Base-by-base conservation (phyloP, 92 coral and sea anemone genomes). In the Epizoanthus ramosus region DNA sequence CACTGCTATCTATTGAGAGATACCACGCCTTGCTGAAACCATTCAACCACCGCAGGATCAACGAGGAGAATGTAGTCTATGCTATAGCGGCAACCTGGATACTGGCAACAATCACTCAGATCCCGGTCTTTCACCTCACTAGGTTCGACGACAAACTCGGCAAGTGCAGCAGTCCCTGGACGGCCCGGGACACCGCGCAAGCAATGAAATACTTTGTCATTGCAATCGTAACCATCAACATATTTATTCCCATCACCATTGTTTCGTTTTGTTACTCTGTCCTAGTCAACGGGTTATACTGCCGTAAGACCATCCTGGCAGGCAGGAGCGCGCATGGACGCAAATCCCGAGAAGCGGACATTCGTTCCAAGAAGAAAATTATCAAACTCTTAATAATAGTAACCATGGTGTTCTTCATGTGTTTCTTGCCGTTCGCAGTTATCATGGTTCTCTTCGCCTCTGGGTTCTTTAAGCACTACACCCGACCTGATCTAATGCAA, bases 21-120 rank as follows among this genome's bases (percentile, higher is more conserved):
- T 91, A 90, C 86, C 84, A 90, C 56, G 97, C 92, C 18, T 71
- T 93, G 47, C 56, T 93, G 14, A 88, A 86, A 71, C 94, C 94
- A 16, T 52, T 93, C 28, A 52, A 58, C n/a, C 70, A 72, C 8
- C 73, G 87, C 37, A 83, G 94, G 13, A 84, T 93, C 18, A 92
- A 88, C 14, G 50, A 63, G 18, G 91, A 83, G 6, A 93, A 68
- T n/a, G 85, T 93, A 5, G 74, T 74, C 23, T 91, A 86, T 60
- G 91, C 90, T 22, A 76, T 93, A 0, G 76, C 74, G 12, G 88
- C 82, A 0, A 84, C 88, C 35, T 93, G 94, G 94, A 17, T 88
- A 0, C 52, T 81, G 35, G 86, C 97, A 4, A 84, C 87, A 9
- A 92, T 83, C 2, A 71, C 92, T 16, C 90, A 88, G 73, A 84